Evolutionary conservation across 2,113 vertebrate genomes (phyloP), one percentile per base, ranked within the genome.

Genomic region (Epinephelus moara): DNA sequence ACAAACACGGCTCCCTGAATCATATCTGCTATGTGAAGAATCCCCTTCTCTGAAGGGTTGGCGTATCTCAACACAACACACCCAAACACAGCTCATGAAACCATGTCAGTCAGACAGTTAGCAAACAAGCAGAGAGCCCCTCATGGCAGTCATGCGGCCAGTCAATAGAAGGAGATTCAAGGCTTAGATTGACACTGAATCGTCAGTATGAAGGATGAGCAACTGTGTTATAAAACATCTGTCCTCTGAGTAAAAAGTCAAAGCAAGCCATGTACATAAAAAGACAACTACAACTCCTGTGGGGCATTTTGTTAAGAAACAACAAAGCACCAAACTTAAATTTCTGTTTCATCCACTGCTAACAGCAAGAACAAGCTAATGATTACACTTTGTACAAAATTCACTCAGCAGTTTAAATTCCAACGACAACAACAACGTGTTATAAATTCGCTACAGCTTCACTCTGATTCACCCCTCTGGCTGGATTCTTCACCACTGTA

Each of bases 21-120:
- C 63, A 57, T 69, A 85, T 88, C 79, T 66, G 72, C 80, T 75
- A 72, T 85, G 81, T 74, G 64, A 85, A 85, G 81, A 81, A 83
- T 80, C 74, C 78, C n/a, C 30, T n/a, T 80, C 75, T 49, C 56
- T 50, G 70, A 71, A 73, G 79, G 63, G 70, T 70, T 70, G 52
- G 61, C 67, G 50, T 53, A 68, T n/a, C 62, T 78, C 50, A 63
- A 18, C 80, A 72, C 40, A 71, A n/a, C 75, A 80, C 40, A 78
- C 25, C 19, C 71, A 57, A 84, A 90, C 75, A 77, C 42, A 53
- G 75, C 90, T 61, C 33, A 70, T 63, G 79, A 83, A 89, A 83
- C 27, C 64, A 9, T 25, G 63, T 59, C 19, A 74, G 70, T 84
- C 53, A 75, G 27, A 37, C 55, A 0, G 17, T 21, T 23, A 61